phyloP scores from a whole-genome alignment of 2,113 vertebrate genomes.

The Tauraco erythrolophus region DNA sequence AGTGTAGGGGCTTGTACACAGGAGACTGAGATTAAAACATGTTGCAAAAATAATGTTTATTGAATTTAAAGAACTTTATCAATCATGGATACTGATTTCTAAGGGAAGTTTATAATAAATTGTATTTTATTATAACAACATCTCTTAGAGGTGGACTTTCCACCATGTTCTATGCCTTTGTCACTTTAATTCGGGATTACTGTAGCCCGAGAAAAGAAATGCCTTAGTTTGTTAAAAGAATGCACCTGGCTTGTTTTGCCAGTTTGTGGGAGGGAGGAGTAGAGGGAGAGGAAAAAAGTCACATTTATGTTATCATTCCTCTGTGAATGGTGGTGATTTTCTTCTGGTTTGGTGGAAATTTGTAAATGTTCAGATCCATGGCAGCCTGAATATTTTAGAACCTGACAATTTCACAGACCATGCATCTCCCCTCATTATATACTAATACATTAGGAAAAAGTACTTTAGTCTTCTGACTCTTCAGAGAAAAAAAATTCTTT shows the following conservation, averaged over 20 bases:
- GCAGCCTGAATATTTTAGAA: neutral
- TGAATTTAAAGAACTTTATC: neutral
- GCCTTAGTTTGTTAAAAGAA: neutral
- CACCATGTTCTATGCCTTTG: neutral
- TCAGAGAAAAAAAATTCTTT: neutral
- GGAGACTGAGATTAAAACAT: neutral
- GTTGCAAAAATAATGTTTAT: neutral
- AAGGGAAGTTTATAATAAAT: neutral
- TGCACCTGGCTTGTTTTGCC: neutral
- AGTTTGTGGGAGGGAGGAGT: neutral
- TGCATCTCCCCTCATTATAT: neutral
- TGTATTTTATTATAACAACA: neutral
- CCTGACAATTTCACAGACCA: neutral
- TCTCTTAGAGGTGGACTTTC: neutral
- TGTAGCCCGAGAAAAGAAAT: neutral
- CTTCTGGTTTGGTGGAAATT: neutral
- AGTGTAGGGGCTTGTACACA: neutral
- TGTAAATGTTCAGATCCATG: neutral
- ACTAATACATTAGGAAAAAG: neutral
- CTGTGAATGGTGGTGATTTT: neutral
- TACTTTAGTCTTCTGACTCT: neutral
- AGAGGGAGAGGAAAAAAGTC: neutral
- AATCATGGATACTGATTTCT: neutral
- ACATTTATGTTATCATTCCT: neutral
- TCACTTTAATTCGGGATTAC: neutral